A percentile compares a stretch with the other conserved stretches of the same genome.
phyloP scores from a whole-genome alignment of 2,797 vertebrate species.

The Florisuga fusca region DNA sequence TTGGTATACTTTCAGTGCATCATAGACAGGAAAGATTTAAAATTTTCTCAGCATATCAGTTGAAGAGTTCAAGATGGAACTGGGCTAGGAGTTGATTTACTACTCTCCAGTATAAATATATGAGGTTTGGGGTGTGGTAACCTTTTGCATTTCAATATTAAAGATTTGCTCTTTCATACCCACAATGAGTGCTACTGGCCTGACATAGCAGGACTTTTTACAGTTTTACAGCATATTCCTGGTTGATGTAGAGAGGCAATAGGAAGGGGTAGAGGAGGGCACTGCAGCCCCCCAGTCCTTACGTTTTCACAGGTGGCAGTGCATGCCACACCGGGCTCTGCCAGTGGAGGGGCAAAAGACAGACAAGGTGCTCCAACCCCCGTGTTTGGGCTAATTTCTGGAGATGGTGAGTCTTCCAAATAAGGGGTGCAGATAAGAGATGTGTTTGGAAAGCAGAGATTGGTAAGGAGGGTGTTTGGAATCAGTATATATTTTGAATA shows the following conservation, averaged over 20 bases:
- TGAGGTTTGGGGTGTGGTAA: neutral
- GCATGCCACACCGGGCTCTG: neutral
- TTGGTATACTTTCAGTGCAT: neutral
- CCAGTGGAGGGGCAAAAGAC: neutral
- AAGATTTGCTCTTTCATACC: neutral
- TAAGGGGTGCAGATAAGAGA: fast-evolving
- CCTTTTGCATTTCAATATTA: neutral
- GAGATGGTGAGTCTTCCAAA: neutral
- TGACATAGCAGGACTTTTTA: neutral
- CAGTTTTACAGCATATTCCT: neutral
- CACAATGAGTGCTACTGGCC: neutral
- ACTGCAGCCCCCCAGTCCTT: neutral
- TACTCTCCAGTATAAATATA: neutral
- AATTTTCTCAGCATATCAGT: neutral
- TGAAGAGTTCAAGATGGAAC: neutral
- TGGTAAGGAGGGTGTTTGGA: neutral
- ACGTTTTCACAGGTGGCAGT: fast-evolving
- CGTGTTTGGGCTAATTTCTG: neutral
- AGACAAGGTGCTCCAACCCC: no score
- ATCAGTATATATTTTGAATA: neutral
- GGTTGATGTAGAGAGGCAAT: neutral
- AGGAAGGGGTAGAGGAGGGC: neutral
- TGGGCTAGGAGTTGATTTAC: neutral
- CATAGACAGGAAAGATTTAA: neutral
- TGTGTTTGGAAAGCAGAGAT: neutral